Base-by-base conservation (phyloP, 2,888 invertebrate species). In the Drosophila kuntzei region DNA sequence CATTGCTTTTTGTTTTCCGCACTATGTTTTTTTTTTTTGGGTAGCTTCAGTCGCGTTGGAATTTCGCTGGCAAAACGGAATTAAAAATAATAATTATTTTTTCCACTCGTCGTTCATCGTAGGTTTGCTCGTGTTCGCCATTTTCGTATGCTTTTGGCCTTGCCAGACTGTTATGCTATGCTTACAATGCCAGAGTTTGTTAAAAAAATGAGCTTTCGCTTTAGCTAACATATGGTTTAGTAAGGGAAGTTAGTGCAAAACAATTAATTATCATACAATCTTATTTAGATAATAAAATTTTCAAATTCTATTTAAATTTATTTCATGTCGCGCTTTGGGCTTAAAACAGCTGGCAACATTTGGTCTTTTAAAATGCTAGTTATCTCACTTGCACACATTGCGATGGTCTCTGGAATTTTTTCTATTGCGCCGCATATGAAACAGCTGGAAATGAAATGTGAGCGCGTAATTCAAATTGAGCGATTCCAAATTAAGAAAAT, bases 81-180 rank as follows among this genome's bases (percentile, higher is more conserved):
- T 90, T 89, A 89, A 78, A 86, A 90, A 90, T 88, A 90, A 90
- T 90, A 91, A 90, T 90, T 89, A 90, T 90, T 90, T 90, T 90
- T 89, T 91, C 87, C 79, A 84, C 85, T 87, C 88, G 84, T 86
- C 87, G 87, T 87, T 89, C 89, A 81, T 85, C 80, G 80, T 80
- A 79, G 87, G 77, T 81, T 89, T 76, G 77, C 77, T 89, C 83
- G 79, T 88, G 90, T 90, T 90, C 84, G 87, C 84, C 87, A 80
- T 89, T 89, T 89, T 90, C 90, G 89, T 89, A 66, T 51, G 36
- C 44, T 34, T 6, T 39, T 54, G 43, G 68, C 41, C 49, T 81
- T 87, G 79, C 81, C 81, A 81, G 87, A 87, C 49, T 37, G 64
- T 27, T 53, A 18, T 5, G 22, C 36, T 49, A 18, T 18, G 46